Evolutionary conservation across 1,140 invertebrate genomes (phyloP).

Genomic region (Rhynchophorus ferrugineus): DNA sequence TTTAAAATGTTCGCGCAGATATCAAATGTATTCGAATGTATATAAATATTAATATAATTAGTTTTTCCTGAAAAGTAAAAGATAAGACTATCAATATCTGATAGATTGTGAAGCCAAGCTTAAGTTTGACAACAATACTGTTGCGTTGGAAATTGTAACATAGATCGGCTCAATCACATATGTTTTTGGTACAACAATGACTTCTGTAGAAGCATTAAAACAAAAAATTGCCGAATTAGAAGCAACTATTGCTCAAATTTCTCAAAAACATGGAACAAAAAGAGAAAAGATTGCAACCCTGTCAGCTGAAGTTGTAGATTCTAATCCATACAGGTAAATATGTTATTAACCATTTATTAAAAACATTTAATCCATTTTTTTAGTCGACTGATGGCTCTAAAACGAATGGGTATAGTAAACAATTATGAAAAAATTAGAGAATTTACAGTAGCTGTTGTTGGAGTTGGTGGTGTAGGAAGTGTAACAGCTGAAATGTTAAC

Average conservation of each 20-base stretch:
- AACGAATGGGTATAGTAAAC: slow-evolving; percentile 98
- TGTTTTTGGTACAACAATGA: slow-evolving; percentile 26
- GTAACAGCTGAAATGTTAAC: slow-evolving; percentile 99
- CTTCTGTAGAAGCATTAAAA: slow-evolving; percentile 38
- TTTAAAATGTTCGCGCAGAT: too few relatives aligned
- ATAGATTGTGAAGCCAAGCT: too few relatives aligned
- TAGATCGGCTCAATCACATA: too few relatives aligned
- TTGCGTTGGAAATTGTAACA: too few relatives aligned
- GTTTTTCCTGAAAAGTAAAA: too few relatives aligned
- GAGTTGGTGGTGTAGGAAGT: slow-evolving; percentile 98
- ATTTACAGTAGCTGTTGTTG: slow-evolving; percentile 88
- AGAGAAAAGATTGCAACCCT: slow-evolving; percentile 66
- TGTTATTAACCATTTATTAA: slow-evolving; percentile 12
- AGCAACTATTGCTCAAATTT: slow-evolving; percentile 3
- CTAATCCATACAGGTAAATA: slow-evolving; percentile 92
- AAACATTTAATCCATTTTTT: slow-evolving; percentile 29
- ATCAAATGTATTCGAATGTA: too few relatives aligned
- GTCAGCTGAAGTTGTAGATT: slow-evolving; percentile 92
- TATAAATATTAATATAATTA: too few relatives aligned
- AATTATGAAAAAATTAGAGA: slow-evolving; percentile 96
- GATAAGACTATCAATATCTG: too few relatives aligned
- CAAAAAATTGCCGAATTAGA: slow-evolving; percentile 35
- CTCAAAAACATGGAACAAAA: slow-evolving; percentile 11
- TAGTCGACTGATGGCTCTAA: slow-evolving; percentile 96
- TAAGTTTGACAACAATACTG: too few relatives aligned